These are phyloP conservation scores for Adoxophyes honmai DNA, from an alignment of 1,140 invertebrate genomes.

Conservation along the genomic window DNA sequence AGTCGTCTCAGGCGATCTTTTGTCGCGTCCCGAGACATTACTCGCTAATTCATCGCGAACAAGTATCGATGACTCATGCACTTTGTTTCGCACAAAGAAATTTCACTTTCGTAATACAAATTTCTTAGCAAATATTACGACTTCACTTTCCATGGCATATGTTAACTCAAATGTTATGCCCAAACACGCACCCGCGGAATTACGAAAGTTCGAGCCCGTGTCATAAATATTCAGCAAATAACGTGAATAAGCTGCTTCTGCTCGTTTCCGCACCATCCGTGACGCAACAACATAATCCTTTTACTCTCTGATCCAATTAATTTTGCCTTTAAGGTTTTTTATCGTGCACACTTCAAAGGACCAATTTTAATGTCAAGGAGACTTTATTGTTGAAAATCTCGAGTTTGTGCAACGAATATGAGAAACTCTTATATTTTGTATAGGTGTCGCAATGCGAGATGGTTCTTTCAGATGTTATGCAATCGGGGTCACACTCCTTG, in stretches of 20 bases:
- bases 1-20: too few species aligned
- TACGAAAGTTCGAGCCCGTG: background rate
- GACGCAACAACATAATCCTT: background rate
- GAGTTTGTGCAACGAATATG: constrained; percentile 61
- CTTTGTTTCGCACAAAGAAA: constrained; percentile 6
- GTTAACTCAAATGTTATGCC: constrained; percentile 13
- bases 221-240: constrained; percentile 14
- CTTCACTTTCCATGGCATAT: background rate
- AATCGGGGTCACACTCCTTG: constrained; percentile 60
- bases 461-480: constrained; percentile 56
- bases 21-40: too few species aligned
- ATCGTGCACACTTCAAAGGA: constrained; percentile 16
- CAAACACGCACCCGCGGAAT: constrained; percentile 2
- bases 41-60: background rate
- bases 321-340: constrained; percentile 12
- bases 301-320: too few species aligned
- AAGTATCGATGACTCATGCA: constrained; percentile 3
- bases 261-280: background rate
- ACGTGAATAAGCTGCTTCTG: constrained; percentile 1
- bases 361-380: constrained; percentile 61
- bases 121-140: constrained; percentile 14
- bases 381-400: constrained; percentile 43
- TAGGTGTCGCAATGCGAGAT: constrained; percentile 61
- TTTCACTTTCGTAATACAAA: constrained; percentile 10
- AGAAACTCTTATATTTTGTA: constrained; percentile 59